Evolutionary conservation across 2,888 invertebrate genomes (phyloP), one percentile per base, ranked within the genome.

Genomic region (Ceraclea dissimilis): DNA sequence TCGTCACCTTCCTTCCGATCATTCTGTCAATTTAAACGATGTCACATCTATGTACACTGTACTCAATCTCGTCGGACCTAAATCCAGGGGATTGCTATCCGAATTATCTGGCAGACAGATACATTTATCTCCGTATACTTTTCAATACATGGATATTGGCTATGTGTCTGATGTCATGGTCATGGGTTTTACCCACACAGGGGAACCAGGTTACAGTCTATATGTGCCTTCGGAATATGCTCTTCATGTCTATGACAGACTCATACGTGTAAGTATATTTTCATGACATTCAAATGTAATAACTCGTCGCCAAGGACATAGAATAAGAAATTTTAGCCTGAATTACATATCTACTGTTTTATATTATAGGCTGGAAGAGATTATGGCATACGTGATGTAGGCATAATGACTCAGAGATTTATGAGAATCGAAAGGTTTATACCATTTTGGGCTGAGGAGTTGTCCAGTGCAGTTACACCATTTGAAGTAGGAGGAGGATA

Each of bases 11-110:
- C 84, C 84, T 5, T 63, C 67, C 21, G 79, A 82, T 64, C 79
- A 81, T 43, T 76, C 81, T 1, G 81, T 86, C 8, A 76, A 79
- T 62, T 68, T 86, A 31, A 81, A 79, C 60, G 86, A 86, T 65
- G 81, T 86, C 5, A 86, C 86, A 0, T 86, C 85, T 13, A 85
- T 84, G 79, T 86, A 85, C 66, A 85, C 85, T 1, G 85, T 85
- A 17, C 76, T 86, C 33, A 85, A 85, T 68, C 77, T 86, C 22
- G 82, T 86, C 54, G 86, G 86, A 2, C 86, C 86, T 1, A 85
- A 85, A 71, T 80, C 85, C 17, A 73, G 74, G 47, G 80, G 82
- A 63, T 69, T 86, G 31, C 70, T 86, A 53, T 78, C 77, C 22
- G 84, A 85, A 66, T 70, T 86, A 51, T 83, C 84, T 1, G 83